Percentiles rank a stretch among this genome's conserved stretches.
Evolutionary conservation across 2,113 vertebrate genomes (phyloP).

Genomic region (Heterotilapia buettikoferi): DNA sequence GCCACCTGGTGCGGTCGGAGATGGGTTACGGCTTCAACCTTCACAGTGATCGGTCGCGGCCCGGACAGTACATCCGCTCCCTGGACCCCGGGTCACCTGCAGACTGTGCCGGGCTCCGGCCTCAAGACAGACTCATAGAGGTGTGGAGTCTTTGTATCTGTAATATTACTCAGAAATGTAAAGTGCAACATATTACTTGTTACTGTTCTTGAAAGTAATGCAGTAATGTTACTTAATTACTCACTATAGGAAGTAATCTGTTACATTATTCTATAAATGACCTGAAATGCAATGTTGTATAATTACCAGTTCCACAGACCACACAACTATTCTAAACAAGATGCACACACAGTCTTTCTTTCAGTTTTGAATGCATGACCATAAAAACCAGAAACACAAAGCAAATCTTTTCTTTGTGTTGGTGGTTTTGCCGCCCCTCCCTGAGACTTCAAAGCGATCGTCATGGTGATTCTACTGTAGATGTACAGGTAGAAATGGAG

Average conservation of each 20-base stretch:
- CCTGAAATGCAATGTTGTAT: neutral
- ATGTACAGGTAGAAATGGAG: neutral
- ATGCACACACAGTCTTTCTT: neutral
- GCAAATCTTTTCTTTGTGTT: neutral
- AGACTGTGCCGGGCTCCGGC: conserved; percentile 80
- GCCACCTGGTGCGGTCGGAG: conserved; percentile 82
- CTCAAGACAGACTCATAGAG: conserved; percentile 92
- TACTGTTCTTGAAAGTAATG: neutral
- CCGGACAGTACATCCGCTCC: conserved; percentile 92
- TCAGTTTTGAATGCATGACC: neutral
- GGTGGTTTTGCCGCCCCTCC: neutral
- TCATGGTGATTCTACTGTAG: neutral
- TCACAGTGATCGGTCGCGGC: conserved; percentile 90
- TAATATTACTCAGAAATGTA: neutral
- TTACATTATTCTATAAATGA: neutral
- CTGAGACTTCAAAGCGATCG: neutral
- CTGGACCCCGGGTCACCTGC: conserved; percentile 87
- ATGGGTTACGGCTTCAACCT: conserved; percentile 95
- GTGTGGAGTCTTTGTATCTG: conserved; percentile 34
- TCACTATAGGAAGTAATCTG: neutral
- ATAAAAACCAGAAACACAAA: neutral
- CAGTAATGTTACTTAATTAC: neutral
- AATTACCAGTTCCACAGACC: neutral
- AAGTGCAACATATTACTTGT: neutral
- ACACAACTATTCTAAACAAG: neutral